Percentiles rank a stretch among this genome's conserved stretches.
Conservation (phyloP, 2,797 vertebrate species). For the Phylloscopus collybita region DNA sequence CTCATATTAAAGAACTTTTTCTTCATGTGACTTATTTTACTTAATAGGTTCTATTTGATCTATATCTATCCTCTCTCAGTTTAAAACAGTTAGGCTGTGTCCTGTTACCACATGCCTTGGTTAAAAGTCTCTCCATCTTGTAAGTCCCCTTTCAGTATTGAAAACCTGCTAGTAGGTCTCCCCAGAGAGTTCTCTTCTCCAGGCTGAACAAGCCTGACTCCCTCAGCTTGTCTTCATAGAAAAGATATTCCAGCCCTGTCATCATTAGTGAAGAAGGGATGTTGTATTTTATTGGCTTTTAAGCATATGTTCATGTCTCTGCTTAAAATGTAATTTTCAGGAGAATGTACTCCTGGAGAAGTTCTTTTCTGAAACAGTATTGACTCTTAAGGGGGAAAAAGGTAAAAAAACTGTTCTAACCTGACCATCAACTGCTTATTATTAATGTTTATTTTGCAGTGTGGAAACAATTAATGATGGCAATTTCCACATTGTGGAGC, state of each 20-base stretch:
- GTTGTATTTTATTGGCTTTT: background rate
- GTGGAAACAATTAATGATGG: slow-evolving; percentile 98
- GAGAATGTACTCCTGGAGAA: background rate
- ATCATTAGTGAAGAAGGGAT: background rate
- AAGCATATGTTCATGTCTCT: background rate
- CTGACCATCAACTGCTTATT: background rate
- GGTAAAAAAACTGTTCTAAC: background rate
- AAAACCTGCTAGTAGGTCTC: background rate
- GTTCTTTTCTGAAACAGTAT: background rate
- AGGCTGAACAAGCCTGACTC: background rate
- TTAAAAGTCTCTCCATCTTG: background rate
- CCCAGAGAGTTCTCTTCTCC: background rate
- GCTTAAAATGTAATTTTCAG: background rate
- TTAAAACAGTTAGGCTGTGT: background rate
- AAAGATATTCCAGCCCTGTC: background rate
- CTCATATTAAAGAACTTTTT: background rate
- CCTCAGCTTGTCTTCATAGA: background rate
- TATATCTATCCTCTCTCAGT: background rate
- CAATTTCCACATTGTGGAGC: slow-evolving; percentile 93
- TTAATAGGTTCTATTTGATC: background rate
- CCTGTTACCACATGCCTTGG: background rate
- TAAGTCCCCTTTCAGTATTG: background rate
- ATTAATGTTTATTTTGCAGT: slow-evolving; percentile 73
- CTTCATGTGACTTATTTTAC: background rate
- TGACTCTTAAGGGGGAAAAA: background rate